phyloP scores from a whole-genome alignment of 1,140 invertebrate genomes.

The honey bee (Apis mellifera) region DNA sequence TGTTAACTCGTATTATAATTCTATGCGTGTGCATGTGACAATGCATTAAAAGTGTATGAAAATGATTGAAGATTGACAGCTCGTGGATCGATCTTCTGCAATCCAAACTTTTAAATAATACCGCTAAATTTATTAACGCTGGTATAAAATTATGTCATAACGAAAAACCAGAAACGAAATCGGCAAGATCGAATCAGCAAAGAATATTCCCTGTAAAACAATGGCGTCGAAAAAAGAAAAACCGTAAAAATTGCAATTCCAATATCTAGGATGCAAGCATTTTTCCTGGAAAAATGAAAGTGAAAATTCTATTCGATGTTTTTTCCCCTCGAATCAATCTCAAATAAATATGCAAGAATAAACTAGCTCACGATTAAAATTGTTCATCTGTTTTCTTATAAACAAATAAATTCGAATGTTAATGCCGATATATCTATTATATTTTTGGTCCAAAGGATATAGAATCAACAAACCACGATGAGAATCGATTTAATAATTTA shows the following conservation, averaged over 20 bases:
- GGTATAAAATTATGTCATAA: background rate
- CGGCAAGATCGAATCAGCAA: too few species aligned
- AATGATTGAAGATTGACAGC: background rate
- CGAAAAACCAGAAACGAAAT: background rate
- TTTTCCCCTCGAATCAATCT: constrained; percentile 1
- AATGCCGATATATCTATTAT: background rate
- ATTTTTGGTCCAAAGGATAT: background rate
- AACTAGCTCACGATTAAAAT: constrained; percentile 17
- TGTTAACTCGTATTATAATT: background rate
- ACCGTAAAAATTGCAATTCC: background rate
- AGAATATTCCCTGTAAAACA: background rate
- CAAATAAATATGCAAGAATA: background rate
- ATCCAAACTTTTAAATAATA: constrained; percentile 13
- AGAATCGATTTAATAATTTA: background rate
- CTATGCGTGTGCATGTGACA: too few species aligned
- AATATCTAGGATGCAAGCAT: background rate
- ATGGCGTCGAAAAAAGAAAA: background rate
- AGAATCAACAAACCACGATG: too few species aligned
- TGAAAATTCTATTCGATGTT: constrained; percentile 27
- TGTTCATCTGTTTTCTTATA: background rate
- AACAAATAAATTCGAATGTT: constrained; percentile 5
- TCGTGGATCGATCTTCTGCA: constrained; percentile 1
- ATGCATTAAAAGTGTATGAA: background rate
- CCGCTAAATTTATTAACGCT: background rate
- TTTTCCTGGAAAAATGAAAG: constrained; percentile 33